phyloP scores from a whole-genome alignment of 2,888 invertebrate genomes.

The Branchellion lobata region DNA sequence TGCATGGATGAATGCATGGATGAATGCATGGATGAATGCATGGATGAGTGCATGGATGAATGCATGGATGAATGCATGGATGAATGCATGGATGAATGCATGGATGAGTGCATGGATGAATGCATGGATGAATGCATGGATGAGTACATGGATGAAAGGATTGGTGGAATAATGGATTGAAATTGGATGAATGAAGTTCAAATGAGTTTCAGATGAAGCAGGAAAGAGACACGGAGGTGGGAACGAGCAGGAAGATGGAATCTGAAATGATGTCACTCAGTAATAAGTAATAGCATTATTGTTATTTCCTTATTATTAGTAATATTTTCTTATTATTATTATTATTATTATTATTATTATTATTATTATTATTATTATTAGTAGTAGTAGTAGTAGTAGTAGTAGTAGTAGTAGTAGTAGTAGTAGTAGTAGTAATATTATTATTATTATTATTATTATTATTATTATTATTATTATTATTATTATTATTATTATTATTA shows the following conservation, averaged over 20 bases:
- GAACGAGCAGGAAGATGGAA: background rate
- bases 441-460: background rate
- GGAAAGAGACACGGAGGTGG: background rate
- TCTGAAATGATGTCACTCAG: background rate
- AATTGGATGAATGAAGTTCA: background rate
- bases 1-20: no score
- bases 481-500: background rate
- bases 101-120: no score
- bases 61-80: no score
- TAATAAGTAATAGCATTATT: background rate
- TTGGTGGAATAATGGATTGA: no score
- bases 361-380: background rate
- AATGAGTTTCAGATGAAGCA: background rate
- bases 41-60: no score
- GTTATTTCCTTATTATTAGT: background rate
- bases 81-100: no score
- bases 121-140: no score
- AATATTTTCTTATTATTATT: no score
- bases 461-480: background rate
- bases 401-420: slow-evolving; percentile 22
- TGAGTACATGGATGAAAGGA: no score
- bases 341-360: no score
- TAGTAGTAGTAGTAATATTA: slow-evolving; percentile 17
- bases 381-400: background rate
- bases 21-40: no score